Evolutionary conservation across 2,888 invertebrate species (phyloP).

Genomic region (Eupithecia subumbrata): DNA sequence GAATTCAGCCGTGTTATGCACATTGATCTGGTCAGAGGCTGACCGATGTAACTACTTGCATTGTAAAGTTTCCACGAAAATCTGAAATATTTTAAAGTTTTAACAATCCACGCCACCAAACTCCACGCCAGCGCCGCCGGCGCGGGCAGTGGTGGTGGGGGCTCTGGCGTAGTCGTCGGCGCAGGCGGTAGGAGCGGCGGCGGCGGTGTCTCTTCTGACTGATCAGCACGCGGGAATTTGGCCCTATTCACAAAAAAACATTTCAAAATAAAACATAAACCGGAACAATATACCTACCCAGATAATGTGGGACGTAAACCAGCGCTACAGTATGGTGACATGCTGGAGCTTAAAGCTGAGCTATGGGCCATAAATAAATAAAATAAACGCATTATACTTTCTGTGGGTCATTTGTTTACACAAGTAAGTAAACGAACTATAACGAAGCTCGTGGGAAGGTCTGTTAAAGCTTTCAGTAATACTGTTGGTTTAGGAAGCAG

Average conservation of each 20-base stretch:
- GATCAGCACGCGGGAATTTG: background rate
- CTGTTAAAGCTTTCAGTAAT: background rate
- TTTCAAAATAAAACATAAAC: background rate
- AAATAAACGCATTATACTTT: too few relatives aligned
- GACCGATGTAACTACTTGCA: too few relatives aligned
- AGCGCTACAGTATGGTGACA: too few relatives aligned
- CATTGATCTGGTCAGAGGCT: too few relatives aligned
- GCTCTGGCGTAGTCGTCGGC: background rate
- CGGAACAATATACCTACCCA: background rate
- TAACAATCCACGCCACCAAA: background rate
- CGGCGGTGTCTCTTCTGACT: background rate
- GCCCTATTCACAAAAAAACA: background rate
- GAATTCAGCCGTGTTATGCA: background rate
- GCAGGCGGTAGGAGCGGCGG: background rate
- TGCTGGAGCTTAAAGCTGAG: too few relatives aligned
- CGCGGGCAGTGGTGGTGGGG: background rate
- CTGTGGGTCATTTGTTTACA: too few relatives aligned
- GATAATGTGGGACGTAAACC: too few relatives aligned
- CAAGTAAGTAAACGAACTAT: too few relatives aligned
- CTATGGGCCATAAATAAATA: too few relatives aligned
- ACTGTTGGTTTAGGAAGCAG: background rate
- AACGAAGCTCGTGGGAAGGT: too few relatives aligned
- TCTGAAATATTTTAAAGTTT: background rate
- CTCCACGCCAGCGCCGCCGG: background rate
- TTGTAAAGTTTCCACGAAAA: too few relatives aligned